phyloP scores from a whole-genome alignment of 64 coral and sea anemone genomes.

The Orbicella faveolata region DNA sequence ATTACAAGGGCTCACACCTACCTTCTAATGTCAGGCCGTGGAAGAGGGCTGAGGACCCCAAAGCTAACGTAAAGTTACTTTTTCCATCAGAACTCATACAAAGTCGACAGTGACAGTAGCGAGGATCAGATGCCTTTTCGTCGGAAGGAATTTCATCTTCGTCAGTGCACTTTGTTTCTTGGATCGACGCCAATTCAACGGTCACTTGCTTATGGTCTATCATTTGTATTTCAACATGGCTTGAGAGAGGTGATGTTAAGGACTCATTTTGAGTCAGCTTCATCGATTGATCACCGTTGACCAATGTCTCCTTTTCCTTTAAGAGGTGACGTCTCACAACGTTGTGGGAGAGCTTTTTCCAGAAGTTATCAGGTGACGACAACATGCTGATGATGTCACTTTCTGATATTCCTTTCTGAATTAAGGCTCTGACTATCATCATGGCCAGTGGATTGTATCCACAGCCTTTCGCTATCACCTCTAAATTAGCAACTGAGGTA shows the following conservation, averaged over 20 bases:
- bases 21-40: too few species aligned
- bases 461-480: conserved; percentile 5
- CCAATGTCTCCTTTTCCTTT: neutral
- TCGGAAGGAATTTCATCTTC: neutral
- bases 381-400: neutral
- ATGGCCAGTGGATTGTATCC: neutral
- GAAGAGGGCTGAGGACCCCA: too few species aligned
- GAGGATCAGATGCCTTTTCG: neutral
- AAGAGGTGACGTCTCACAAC: neutral
- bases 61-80: too few species aligned
- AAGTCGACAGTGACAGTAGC: neutral
- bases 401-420: conserved; percentile 7
- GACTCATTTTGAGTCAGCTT: neutral
- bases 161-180: neutral
- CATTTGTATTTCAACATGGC: neutral
- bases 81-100: neutral
- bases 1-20: too few species aligned
- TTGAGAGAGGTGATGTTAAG: neutral
- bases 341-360: neutral
- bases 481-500: neutral
- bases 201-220: neutral
- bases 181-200: neutral
- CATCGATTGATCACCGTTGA: too few species aligned
- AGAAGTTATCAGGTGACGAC: neutral
- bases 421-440: neutral